phyloP scores from a whole-genome alignment of 92 coral and sea anemone genomes.

The Parazoanthus atlanticus region DNA sequence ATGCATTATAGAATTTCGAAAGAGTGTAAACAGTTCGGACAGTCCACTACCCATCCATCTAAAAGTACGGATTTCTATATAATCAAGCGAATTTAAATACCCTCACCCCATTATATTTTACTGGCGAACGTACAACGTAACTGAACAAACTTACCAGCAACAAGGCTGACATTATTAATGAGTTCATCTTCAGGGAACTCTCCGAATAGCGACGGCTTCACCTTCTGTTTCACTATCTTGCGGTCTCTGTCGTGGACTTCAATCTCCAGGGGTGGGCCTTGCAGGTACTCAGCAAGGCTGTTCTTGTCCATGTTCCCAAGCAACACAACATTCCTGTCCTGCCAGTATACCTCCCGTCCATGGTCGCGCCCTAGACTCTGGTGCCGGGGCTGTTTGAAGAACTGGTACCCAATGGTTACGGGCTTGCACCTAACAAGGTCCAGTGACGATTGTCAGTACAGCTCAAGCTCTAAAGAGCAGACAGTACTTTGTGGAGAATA shows the following conservation, averaged over 20 bases:
- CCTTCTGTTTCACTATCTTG: conserved; percentile 68
- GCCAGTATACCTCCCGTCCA: conserved; percentile 90
- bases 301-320: conserved; percentile 86
- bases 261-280: conserved; percentile 87
- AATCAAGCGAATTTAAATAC: too few species aligned
- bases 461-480: too few species aligned
- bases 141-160: conserved; percentile 73
- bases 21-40: neutral
- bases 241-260: conserved; percentile 97
- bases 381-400: conserved; percentile 82
- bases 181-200: conserved; percentile 94
- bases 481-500: neutral
- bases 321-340: conserved; percentile 86
- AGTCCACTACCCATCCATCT: neutral
- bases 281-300: conserved; percentile 82
- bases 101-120: neutral
- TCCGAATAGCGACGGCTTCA: conserved; percentile 87
- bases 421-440: conserved; percentile 82
- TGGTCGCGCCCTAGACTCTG: conserved; percentile 82
- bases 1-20: too few species aligned
- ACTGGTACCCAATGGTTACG: conserved; percentile 74
- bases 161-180: conserved; percentile 88
- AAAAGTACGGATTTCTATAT: neutral
- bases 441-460: neutral
- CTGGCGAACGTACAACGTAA: neutral